Evolutionary conservation across 1,140 invertebrate genomes (phyloP), one percentile per base, ranked within the genome.

Genomic region (Bombus turneri): DNA sequence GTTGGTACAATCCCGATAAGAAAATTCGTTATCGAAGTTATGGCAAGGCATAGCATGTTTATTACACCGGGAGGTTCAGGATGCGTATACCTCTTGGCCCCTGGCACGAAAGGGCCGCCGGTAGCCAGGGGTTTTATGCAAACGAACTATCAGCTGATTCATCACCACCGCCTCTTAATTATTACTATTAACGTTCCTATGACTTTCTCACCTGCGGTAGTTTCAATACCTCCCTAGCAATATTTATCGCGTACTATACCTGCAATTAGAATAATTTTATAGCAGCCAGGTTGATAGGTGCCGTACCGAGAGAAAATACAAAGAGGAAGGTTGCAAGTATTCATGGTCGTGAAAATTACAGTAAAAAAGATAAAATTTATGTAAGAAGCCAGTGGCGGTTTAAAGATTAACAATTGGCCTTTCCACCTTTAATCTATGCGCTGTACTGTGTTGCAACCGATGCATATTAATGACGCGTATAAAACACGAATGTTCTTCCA

Each of bases 91-190:
- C 64, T 87, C 53, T 57, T 83, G 53, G 66, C 74, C 53, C 43
- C 39, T 69, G 62, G 75, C 77, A 68, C 43, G 72, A 64, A 85
- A 53, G 41, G 37, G 81, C 22, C 37, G 47, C 85, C 87, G 28
- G 87, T 88, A 88, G 87, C 71, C 74, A 57, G 73, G 37, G 71
- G 81, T 83, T 57, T 77, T 43, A 88, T 85, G 82, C 82, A 88
- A 88, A 88, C 85, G 37, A 77, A 64, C 74, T 71, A 85, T 88
- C 77, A 77, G 53, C 66, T 83, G 86, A 88, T 77, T 88, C 87
- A 81, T 87, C 87, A 66, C 86, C 72, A 59, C 81, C 64, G 86
- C 86, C 81, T 76, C 87, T 85, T 85, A 64, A 87, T 88, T 79
- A 87, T 88, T 78, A 62, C 83, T 71, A 87, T 88, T 88, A 88